A percentile compares a stretch with the other conserved stretches of the same genome.
These are phyloP conservation scores for Helicoverpa zea DNA, from an alignment of 1,140 invertebrate species.

Conservation along the genomic window DNA sequence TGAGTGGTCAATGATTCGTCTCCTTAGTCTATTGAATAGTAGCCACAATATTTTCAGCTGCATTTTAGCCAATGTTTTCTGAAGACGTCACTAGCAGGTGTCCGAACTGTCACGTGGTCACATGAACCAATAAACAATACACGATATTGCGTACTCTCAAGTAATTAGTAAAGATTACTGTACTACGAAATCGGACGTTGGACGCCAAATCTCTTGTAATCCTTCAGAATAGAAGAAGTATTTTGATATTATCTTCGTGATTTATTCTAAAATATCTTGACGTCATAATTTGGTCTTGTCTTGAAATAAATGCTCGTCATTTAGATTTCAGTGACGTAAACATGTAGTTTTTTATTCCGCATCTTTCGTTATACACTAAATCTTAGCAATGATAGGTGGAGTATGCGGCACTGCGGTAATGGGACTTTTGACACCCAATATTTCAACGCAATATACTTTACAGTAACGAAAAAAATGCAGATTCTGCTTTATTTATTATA, in stretches of 20 bases:
- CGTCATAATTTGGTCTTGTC: no score
- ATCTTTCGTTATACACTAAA: no score
- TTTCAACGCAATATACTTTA: no score
- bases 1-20: no score
- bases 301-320: no score
- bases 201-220: constrained; percentile 11
- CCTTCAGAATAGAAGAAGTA: not conserved
- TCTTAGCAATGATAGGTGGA: no score
- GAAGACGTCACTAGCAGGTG: constrained; percentile 24
- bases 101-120: constrained; percentile 12
- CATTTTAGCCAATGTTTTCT: not conserved
- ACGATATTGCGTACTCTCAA: not conserved
- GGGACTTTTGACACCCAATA: no score
- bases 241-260: not conserved
- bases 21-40: not conserved
- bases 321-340: no score
- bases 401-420: no score
- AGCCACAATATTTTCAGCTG: not conserved
- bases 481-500: not conserved
- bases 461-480: no score
- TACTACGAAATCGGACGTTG: constrained; percentile 1
- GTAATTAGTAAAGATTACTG: constrained; percentile 43
- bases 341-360: no score
- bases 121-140: constrained; percentile 49
- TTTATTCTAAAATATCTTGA: no score